Base-by-base conservation (phyloP, 2,113 vertebrate species). In the Muscicapa adusta region DNA sequence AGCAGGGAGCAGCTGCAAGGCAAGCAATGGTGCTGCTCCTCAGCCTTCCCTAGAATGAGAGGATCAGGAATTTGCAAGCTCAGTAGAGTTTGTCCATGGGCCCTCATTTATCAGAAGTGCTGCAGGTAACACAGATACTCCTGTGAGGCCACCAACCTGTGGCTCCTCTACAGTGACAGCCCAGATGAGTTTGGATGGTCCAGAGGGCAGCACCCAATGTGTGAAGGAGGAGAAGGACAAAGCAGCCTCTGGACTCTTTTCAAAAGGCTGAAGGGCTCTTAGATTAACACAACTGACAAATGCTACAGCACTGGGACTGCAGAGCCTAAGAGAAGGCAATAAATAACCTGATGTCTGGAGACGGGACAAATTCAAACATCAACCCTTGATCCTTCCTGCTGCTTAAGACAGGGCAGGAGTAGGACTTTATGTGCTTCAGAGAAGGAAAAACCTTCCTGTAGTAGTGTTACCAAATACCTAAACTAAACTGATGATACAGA, bases 401-500 rank as follows among this genome's bases (percentile, higher is more conserved):
- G 65, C 70, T 54, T 47, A 77, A 63, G n/a, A 60, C 45, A 63
- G 61, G 43, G 53, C 84, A 93, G 81, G 33, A 74, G 31, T 1
- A 54, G 1, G 1, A 28, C 8, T 80, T 34, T 8, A 11, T 29
- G 16, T 40, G 61, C 34, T 66, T 45, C 40, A 74, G 8, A 38
- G 54, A 66, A 71, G 6, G 5, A 23, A 66, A 24, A 66, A 5
- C 22, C 33, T 51, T 67, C 72, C 50, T 48, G 5, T 12, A 68
- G 54, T 53, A n/a, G 43, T 2, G 4, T 42, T 24, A 91, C 33
- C 42, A 78, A 63, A 63, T 36, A 73, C 18, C 65, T 50, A 74
- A 71, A 91, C 26, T 1, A 5, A 81, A 34, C 29, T 3, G 48
- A 51, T 33, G 31, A 38, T 15, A 77, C 0, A 0, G 34, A 77